Percentiles rank a stretch among this genome's conserved stretches.
These are phyloP conservation scores for Morone saxatilis DNA, from an alignment of 2,113 vertebrate species.

Conservation along the genomic window DNA sequence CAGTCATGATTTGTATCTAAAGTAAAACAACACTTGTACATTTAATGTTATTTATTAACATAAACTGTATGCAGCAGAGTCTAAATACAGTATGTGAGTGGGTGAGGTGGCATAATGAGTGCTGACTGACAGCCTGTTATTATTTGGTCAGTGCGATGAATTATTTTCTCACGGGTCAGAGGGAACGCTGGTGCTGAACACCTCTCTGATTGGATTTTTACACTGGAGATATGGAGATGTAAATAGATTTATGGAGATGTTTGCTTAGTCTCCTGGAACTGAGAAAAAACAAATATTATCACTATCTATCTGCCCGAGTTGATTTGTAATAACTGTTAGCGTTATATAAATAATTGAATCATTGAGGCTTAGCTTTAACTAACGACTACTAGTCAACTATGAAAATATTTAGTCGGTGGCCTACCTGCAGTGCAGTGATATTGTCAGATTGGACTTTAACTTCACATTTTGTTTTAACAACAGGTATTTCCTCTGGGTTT, in stretches of 20 bases:
- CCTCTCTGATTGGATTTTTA: conserved; percentile 55
- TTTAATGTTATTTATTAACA: not conserved
- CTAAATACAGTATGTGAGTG: conserved; percentile 18
- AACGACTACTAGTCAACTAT: no score
- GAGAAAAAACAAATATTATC: no score
- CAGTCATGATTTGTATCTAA: not conserved
- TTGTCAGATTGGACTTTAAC: not conserved
- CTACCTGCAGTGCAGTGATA: not conserved
- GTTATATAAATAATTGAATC: no score
- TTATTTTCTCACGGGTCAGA: conserved; percentile 42
- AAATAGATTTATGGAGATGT: conserved; percentile 19
- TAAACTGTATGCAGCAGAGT: not conserved
- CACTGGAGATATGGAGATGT: conserved; percentile 13
- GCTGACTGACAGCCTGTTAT: conserved; percentile 20
- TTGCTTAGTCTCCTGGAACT: not conserved
- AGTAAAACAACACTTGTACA: not conserved
- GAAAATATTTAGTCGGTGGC: no score
- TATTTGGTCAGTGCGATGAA: conserved; percentile 46
- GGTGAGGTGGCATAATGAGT: conserved; percentile 9
- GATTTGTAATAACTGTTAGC: no score
- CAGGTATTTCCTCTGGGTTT: not conserved
- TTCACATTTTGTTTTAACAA: not conserved
- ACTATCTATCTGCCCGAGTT: no score
- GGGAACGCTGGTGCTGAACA: not conserved
- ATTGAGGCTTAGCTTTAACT: no score